Base-by-base conservation (phyloP, 2,888 invertebrate genomes). In the Heteromurus nitidus region DNA sequence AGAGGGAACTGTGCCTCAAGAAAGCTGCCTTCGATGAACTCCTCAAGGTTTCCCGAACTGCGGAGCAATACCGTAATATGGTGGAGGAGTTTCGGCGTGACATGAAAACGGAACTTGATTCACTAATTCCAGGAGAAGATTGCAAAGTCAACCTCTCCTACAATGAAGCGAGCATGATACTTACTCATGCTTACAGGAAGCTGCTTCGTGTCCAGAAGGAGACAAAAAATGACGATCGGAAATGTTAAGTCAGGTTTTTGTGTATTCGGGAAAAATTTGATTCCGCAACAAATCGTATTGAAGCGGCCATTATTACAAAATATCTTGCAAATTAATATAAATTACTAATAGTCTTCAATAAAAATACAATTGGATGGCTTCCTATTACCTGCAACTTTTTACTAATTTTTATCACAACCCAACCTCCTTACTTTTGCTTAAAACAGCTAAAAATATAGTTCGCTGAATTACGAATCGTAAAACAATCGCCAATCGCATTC, bases 111-210 rank as follows among this genome's bases (percentile, higher is more conserved):
- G 86, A 86, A 73, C 62, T 82, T 22, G 86, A 87, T 20, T 85
- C 86, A 1, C 64, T 86, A 30, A n/a, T 86, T n/a, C 70, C 86
- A 7, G 53, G 68, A 18, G 84, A 81, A 16, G 82, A 83, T 3
- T 85, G 85, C 47, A 82, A 73, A 30, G 74, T 73, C 0, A 85
- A 84, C 24, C 47, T 86, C 2, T 84, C 83, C 13, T 83, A 82
- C 2, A 85, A 86, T 73, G 87, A 87, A 62, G 82, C 82, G 28
- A 82, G 77, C 58, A 86, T 87, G 87, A 58, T 86, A 70, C 58
- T 86, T 24, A 84, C 85, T 60, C 86, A 86, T 26, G 86, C 87
- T n/a, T 87, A 87, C 85, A 86, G 86, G 60, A 86, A 86, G 72
- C 84, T 87, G 36, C 80, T 86, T 42, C 86, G 86, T n/a, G 62